Percentiles rank a stretch among this genome's conserved stretches.
phyloP scores from a whole-genome alignment of 2,888 invertebrate genomes.

The Spialia ferax region DNA sequence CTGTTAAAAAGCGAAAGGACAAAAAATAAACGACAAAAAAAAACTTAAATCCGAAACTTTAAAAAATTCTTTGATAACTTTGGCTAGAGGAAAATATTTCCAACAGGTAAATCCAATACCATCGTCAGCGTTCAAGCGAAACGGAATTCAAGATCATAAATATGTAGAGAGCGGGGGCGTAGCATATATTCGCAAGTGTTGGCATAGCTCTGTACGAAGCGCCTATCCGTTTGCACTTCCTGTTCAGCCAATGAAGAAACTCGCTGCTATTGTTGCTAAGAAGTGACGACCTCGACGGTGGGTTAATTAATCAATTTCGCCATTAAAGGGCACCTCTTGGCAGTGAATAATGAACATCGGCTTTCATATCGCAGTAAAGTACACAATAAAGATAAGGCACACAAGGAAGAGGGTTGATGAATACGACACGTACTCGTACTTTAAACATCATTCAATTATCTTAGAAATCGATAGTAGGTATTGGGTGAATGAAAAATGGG shows the following conservation, averaged over 20 bases:
- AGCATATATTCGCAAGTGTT: conserved; percentile 72
- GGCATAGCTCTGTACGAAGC: conserved; percentile 64
- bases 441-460: background rate
- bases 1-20: conserved; percentile 65
- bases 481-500: conserved; percentile 36
- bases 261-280: conserved; percentile 59
- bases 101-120: conserved; percentile 72
- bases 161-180: conserved; percentile 71
- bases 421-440: background rate
- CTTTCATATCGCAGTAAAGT: conserved; percentile 35
- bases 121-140: conserved; percentile 74
- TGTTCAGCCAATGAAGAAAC: conserved; percentile 73
- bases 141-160: conserved; percentile 77
- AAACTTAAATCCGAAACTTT: conserved; percentile 11
- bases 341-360: conserved; percentile 46
- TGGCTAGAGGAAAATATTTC: conserved; percentile 40
- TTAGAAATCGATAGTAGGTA: background rate
- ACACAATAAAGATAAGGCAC: conserved; percentile 20
- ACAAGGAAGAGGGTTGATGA: background rate
- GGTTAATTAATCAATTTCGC: conserved; percentile 55
- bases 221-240: conserved; percentile 62
- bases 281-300: conserved; percentile 58
- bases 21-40: conserved; percentile 51
- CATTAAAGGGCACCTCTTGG: conserved; percentile 46
- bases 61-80: conserved; percentile 44